Evolutionary conservation across 2,113 vertebrate genomes (phyloP).

Genomic region (Petaurus breviceps): DNA sequence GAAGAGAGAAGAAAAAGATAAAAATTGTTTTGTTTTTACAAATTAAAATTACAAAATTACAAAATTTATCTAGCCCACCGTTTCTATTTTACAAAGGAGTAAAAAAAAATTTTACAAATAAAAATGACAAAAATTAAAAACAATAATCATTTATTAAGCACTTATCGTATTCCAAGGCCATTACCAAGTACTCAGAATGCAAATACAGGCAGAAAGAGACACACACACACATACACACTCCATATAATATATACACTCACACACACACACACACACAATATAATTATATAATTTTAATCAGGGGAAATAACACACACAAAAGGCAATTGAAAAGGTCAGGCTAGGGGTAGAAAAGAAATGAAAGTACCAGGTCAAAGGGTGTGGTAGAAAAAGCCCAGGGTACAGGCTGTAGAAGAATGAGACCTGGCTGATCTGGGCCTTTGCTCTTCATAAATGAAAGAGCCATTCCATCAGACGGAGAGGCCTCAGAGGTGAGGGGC

Average conservation of each 20-base stretch:
- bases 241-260: too few species aligned
- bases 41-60: too few species aligned
- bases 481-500: too few species aligned
- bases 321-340: not conserved
- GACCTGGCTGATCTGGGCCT: not conserved
- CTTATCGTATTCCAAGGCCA: not conserved
- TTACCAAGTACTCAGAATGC: not conserved
- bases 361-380: not conserved
- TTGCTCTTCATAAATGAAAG: too few species aligned
- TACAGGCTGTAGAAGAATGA: not conserved
- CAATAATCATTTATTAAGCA: not conserved
- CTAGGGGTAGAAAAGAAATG: not conserved
- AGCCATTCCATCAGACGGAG: too few species aligned
- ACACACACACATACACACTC: too few species aligned
- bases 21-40: not conserved
- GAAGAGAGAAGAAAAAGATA: not conserved
- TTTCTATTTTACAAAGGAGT: too few species aligned
- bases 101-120: too few species aligned
- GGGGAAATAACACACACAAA: not conserved
- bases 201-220: not conserved
- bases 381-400: not conserved
- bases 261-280: too few species aligned
- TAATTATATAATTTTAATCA: not conserved
- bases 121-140: too few species aligned
- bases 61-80: too few species aligned